These are phyloP conservation scores for Pogonocherus hispidulus DNA, from an alignment of 2,888 invertebrate species.

Conservation along the genomic window DNA sequence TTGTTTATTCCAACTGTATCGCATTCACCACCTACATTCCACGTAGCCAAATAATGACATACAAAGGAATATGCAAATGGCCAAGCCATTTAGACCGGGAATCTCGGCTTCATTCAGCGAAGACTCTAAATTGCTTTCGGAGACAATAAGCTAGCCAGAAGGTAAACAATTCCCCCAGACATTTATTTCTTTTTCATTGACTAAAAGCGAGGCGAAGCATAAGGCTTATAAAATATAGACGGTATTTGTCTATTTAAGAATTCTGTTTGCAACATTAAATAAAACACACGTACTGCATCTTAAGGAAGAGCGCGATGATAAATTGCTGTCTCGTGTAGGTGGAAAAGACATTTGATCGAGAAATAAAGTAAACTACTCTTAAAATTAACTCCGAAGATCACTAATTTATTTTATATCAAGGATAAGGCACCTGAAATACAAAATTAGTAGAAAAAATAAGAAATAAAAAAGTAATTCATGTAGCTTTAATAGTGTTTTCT, in stretches of 20 bases:
- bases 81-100: constrained; percentile 9
- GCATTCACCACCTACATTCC: too few species aligned
- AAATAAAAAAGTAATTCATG: too few species aligned
- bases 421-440: too few species aligned
- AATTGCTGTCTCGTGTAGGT: not conserved
- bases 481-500: too few species aligned
- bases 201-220: constrained; percentile 15
- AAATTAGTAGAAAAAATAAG: too few species aligned
- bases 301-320: not conserved
- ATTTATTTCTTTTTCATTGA: constrained; percentile 29
- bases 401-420: not conserved
- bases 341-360: not conserved
- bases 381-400: not conserved
- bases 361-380: not conserved
- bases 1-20: too few species aligned
- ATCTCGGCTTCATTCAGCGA: constrained; percentile 15
- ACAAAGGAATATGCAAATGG: constrained; percentile 11
- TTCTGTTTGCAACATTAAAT: constrained; percentile 6
- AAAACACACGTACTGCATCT: constrained; percentile 1
- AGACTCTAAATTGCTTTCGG: constrained; percentile 29
- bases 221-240: constrained; percentile 26
- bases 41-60: not conserved
- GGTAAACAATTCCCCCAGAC: constrained; percentile 32
- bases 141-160: constrained; percentile 29
- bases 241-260: constrained; percentile 29